These are phyloP conservation scores for Villa cingulata DNA, from an alignment of 2,888 invertebrate genomes.

Conservation along the genomic window DNA sequence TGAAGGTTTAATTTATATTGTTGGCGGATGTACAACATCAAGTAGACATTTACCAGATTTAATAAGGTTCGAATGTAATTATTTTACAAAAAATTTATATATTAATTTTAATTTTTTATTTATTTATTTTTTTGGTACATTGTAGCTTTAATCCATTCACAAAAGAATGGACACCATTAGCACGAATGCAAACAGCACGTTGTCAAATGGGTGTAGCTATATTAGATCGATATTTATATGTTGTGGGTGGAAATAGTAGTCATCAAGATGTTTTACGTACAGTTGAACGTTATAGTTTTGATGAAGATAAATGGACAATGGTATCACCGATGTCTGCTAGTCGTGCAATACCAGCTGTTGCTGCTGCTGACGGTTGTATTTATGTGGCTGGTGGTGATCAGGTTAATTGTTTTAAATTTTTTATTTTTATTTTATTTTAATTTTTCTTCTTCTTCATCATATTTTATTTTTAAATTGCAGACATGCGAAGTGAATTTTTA, in stretches of 20 bases:
- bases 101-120: too few species aligned
- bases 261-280: constrained; percentile 64
- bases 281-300: constrained; percentile 51
- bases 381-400: constrained; percentile 80
- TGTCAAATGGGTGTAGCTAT: constrained; percentile 86
- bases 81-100: not conserved
- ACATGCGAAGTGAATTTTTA: constrained; percentile 70
- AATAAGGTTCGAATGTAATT: constrained; percentile 32
- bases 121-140: constrained; percentile 1
- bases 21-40: constrained; percentile 76
- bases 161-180: constrained; percentile 62
- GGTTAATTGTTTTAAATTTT: constrained; percentile 18
- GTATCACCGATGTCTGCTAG: constrained; percentile 60
- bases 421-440: not conserved
- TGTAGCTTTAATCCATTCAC: constrained; percentile 68
- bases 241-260: constrained; percentile 78
- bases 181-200: constrained; percentile 65
- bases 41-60: constrained; percentile 68
- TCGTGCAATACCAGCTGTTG: constrained; percentile 72
- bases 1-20: constrained; percentile 58
- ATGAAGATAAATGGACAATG: constrained; percentile 54
- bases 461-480: constrained; percentile 16
- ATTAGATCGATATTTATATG: constrained; percentile 67
- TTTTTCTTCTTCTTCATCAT: not conserved
- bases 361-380: constrained; percentile 65